These are phyloP conservation scores for Agonopterix heracliana DNA, from an alignment of 2,888 invertebrate genomes.

Conservation along the genomic window DNA sequence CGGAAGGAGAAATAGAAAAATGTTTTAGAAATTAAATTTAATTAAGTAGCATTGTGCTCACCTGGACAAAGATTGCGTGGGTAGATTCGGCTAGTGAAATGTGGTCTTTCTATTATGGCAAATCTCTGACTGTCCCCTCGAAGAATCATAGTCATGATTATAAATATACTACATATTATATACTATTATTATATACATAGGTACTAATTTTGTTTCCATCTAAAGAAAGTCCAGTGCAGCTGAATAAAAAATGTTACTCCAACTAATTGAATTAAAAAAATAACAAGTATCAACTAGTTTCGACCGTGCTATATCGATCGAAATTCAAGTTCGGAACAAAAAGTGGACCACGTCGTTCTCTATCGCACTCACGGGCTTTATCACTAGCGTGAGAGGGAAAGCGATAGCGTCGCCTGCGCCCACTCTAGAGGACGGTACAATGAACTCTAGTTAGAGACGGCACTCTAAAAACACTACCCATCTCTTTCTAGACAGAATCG, in stretches of 20 bases:
- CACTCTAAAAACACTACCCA: slow-evolving; percentile 32
- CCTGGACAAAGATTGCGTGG: no score
- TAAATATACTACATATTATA: no score
- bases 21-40: no score
- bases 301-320: slow-evolving; percentile 56
- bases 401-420: slow-evolving; percentile 53
- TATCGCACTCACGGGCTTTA: slow-evolving; percentile 22
- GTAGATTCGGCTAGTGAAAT: no score
- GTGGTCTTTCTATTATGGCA: no score
- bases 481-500: slow-evolving; percentile 41
- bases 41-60: no score
- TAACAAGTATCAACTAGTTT: slow-evolving; percentile 36
- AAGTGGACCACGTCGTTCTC: slow-evolving; percentile 54
- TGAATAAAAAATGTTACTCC: not conserved
- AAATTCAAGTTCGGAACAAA: slow-evolving; percentile 68
- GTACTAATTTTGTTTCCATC: no score
- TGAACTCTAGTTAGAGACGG: slow-evolving; percentile 55
- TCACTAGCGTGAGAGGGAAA: slow-evolving; percentile 32
- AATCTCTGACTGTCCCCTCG: no score
- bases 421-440: slow-evolving; percentile 65
- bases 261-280: not conserved
- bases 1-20: no score
- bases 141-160: no score
- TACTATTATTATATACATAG: no score
- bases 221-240: no score